Evolutionary conservation across 2,113 vertebrate species (phyloP), one percentile per base, ranked within the genome.

Genomic region (Mionectes macconnelli): DNA sequence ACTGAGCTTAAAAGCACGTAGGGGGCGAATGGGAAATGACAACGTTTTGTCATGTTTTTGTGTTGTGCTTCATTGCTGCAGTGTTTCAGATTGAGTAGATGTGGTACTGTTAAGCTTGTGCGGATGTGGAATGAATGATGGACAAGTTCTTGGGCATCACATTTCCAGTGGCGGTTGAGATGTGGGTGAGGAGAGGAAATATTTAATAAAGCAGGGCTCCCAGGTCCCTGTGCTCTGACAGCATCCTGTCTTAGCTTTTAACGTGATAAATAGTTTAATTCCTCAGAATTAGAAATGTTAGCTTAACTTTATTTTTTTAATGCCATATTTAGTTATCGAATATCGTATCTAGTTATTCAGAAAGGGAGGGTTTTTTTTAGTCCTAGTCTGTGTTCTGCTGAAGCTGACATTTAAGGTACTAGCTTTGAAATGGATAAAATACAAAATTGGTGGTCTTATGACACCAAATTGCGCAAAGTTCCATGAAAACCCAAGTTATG

Each of bases 1-100:
- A 0, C 19, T 30, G 56, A 53, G 21, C 30, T 55, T 42, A 18
- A 33, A 25, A 1, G 5, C 4, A 2, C 0, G 2, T 18, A 19
- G 30, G 20, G 57, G 37, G 67, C 12, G 37, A 62, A 10, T 7
- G 5, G 55, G 67, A 74, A 70, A 35, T 4, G 4, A 18, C 33
- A 27, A 44, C 30, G 64, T 79, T 57, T 56, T 49, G n/a, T 55
- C 25, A 0, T 7, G 35, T 33, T 63, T 85, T 64, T 4, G 1
- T 31, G 56, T 64, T 4, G 0, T 56, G 18, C 57, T 68, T 67
- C 3, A 1, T 55, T 81, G 28, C 27, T 78, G 45, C 13, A 10
- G 63, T 52, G 24, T 81, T 82, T 64, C 18, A n/a, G 70, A 7
- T 17, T 22, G 63, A 23, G 20, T n/a, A 20, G 27, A 56, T n/a